Percentiles rank a stretch among this genome's conserved stretches.
Evolutionary conservation across 2,113 vertebrate species (phyloP).

Genomic region (Carlito syrichta): DNA sequence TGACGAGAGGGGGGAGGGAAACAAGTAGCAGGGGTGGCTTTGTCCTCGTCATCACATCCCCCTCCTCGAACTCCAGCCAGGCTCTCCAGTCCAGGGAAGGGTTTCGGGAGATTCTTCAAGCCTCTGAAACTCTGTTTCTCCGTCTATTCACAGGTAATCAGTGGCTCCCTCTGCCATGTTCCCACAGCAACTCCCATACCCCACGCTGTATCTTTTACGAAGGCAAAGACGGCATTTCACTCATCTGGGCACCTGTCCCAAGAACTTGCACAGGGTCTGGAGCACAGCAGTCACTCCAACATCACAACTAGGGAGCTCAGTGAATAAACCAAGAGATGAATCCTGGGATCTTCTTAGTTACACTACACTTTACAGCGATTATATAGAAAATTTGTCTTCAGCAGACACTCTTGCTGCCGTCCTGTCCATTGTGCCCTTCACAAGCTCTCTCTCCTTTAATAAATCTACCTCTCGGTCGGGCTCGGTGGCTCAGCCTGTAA

Average conservation of each 20-base stretch:
- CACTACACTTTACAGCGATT: neutral
- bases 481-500: too few relatives aligned
- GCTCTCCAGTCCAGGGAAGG: neutral
- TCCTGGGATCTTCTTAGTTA: neutral
- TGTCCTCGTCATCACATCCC: neutral
- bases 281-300: neutral
- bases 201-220: neutral
- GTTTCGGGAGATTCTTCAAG: neutral
- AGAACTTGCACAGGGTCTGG: neutral
- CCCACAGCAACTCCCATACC: neutral
- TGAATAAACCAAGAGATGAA: neutral
- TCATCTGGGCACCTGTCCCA: neutral
- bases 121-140: neutral
- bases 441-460: too few relatives aligned
- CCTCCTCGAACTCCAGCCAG: neutral
- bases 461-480: too few relatives aligned
- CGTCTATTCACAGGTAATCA: neutral
- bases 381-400: neutral
- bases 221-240: neutral
- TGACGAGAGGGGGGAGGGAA: neutral
- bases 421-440: too few relatives aligned
- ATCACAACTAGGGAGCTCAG: neutral
- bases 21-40: neutral
- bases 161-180: neutral
- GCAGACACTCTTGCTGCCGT: too few relatives aligned